A percentile compares a stretch with the other conserved stretches of the same genome.
These are phyloP conservation scores for Serranus cabrilla DNA, from an alignment of 2,797 vertebrate species.

Conservation along the genomic window DNA sequence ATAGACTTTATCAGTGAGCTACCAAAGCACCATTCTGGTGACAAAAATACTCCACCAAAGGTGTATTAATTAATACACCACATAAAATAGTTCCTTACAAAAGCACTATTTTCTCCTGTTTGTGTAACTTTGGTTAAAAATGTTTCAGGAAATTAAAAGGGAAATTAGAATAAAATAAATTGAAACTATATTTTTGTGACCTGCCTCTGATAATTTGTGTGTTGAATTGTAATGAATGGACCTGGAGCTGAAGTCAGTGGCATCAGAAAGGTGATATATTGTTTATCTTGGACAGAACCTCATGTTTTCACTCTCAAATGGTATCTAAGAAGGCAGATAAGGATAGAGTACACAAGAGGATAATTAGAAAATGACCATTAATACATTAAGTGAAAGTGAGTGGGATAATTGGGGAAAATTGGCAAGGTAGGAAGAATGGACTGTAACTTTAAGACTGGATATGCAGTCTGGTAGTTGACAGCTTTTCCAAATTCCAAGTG, in stretches of 20 bases:
- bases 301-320: neutral
- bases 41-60: neutral
- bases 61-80: no score
- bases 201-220: neutral
- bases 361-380: neutral
- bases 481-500: constrained; percentile 10
- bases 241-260: no score
- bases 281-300: neutral
- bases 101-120: neutral
- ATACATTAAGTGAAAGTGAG: neutral
- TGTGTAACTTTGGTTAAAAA: neutral
- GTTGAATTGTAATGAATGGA: neutral
- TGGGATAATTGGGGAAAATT: no score
- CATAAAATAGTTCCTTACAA: neutral
- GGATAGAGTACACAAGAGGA: neutral
- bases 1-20: neutral
- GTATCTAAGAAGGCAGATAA: neutral
- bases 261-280: neutral
- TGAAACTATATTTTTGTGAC: constrained; percentile 4
- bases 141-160: neutral
- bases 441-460: neutral
- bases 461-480: neutral
- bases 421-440: neutral
- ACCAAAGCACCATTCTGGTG: no score
- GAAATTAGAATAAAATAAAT: neutral